phyloP scores from a whole-genome alignment of 2,113 vertebrate genomes.

The Platysteira castanea region DNA sequence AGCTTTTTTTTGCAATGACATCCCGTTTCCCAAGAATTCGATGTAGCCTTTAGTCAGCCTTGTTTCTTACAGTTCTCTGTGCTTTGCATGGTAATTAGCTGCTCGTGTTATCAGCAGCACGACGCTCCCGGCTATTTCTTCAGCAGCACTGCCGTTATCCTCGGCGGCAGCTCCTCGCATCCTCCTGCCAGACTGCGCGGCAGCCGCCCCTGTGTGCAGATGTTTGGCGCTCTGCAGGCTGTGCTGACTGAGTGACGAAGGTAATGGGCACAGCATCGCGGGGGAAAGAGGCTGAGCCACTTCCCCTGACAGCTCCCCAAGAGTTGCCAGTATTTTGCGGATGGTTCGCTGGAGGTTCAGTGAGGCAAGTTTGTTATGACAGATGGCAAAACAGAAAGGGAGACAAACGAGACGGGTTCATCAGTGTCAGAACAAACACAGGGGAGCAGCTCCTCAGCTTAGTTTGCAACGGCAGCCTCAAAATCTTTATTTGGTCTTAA shows the following conservation, averaged over 20 bases:
- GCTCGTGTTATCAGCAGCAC: background rate
- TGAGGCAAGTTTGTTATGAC: constrained; percentile 60
- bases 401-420: constrained; percentile 26
- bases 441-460: background rate
- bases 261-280: background rate
- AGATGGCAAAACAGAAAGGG: constrained; percentile 35
- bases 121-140: constrained; percentile 57
- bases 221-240: background rate
- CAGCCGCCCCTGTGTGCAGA: background rate
- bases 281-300: background rate
- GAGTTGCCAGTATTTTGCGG: constrained; percentile 13
- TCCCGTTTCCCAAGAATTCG: constrained; percentile 34
- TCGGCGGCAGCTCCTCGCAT: background rate
- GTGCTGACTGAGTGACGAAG: fast-evolving
- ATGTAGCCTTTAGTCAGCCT: constrained; percentile 41
- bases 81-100: constrained; percentile 71
- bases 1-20: constrained; percentile 29
- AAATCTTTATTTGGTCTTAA: background rate
- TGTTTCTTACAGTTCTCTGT: constrained; percentile 46
- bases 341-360: constrained; percentile 46
- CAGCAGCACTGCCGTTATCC: constrained; percentile 1
- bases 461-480: background rate
- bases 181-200: background rate
- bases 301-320: background rate
- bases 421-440: constrained; percentile 8